Conservation (phyloP, 2,113 vertebrate species). For the human region GRCh38 chr18:78957001-78957500, state of each 20-base stretch:
- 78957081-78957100: too few relatives aligned
- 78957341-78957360: too few relatives aligned
- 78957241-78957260: accelerated
- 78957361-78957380: accelerated
- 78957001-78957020: background rate
- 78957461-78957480: accelerated
- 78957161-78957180: accelerated
- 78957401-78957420: too few relatives aligned
- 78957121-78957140: too few relatives aligned
- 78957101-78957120: too few relatives aligned
- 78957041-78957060: constrained; percentile 10
- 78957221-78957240: too few relatives aligned
- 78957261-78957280: too few relatives aligned
- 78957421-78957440: too few relatives aligned
- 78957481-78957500: accelerated
- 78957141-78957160: accelerated
- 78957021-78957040: background rate
- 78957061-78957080: too few relatives aligned
- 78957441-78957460: accelerated
- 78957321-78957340: accelerated
- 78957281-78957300: accelerated
- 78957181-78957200: accelerated
- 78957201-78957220: accelerated
- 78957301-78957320: too few relatives aligned
- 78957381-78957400: too few relatives aligned